Evolutionary conservation across 1,140 invertebrate genomes (phyloP).

Genomic region (Luehdorfia chinensis): DNA sequence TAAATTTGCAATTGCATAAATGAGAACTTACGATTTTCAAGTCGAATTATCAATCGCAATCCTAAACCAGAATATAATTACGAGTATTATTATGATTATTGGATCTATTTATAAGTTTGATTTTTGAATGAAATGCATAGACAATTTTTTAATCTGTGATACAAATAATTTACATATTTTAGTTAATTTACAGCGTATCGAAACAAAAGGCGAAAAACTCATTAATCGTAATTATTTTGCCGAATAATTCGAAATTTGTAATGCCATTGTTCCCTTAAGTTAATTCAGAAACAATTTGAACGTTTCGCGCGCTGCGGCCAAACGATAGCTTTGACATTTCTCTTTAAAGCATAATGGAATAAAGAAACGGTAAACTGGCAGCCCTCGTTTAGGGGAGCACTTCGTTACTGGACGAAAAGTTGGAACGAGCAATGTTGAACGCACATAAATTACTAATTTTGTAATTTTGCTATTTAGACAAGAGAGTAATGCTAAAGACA

Average conservation of each 20-base stretch:
- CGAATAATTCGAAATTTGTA: conserved; percentile 30
- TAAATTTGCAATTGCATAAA: too few relatives aligned
- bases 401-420: conserved; percentile 40
- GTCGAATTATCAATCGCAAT: too few relatives aligned
- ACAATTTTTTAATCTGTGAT: too few relatives aligned
- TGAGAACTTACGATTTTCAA: too few relatives aligned
- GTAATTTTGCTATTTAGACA: too few relatives aligned
- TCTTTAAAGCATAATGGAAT: conserved; percentile 73
- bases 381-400: conserved; percentile 49
- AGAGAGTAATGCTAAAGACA: too few relatives aligned
- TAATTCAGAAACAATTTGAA: conserved; percentile 28
- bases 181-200: neutral
- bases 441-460: too few relatives aligned
- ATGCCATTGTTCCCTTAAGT: conserved; percentile 37
- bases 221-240: conserved; percentile 20
- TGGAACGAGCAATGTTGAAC: conserved; percentile 26
- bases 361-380: conserved; percentile 71
- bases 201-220: neutral
- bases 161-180: too few relatives aligned
- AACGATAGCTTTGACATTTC: conserved; percentile 66
- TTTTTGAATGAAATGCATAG: too few relatives aligned
- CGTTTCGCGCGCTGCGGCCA: conserved; percentile 41
- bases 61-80: too few relatives aligned
- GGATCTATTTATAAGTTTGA: too few relatives aligned
- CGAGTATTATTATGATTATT: too few relatives aligned